Evolutionary conservation across 2,888 invertebrate species (phyloP).

Genomic region (Eremobia ochroleuca): DNA sequence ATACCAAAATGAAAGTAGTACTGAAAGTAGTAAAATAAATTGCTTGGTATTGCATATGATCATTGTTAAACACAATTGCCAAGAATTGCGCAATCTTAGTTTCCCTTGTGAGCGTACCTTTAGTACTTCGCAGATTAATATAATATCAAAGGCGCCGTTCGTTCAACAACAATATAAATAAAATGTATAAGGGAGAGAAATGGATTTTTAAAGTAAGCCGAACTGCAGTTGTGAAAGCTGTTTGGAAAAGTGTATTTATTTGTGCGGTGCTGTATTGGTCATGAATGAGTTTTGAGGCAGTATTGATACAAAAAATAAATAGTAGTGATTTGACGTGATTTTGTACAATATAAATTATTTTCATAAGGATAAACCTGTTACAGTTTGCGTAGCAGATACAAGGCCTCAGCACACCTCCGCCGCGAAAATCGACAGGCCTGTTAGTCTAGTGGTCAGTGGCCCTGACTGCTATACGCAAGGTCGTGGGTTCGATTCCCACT

Average conservation of each 20-base stretch:
- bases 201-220: neutral
- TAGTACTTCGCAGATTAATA: constrained; percentile 18
- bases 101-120: neutral
- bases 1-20: no score
- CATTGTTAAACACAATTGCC: neutral
- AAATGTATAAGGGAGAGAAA: constrained; percentile 5
- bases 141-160: constrained; percentile 16
- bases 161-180: constrained; percentile 17
- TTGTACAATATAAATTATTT: neutral
- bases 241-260: neutral
- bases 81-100: neutral
- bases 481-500: no score
- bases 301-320: neutral
- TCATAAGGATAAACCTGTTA: neutral
- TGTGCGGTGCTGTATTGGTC: neutral
- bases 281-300: neutral
- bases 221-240: neutral
- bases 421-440: no score
- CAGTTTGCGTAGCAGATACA: no score
- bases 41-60: neutral
- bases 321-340: neutral
- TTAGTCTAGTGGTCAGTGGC: no score
- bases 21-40: no score
- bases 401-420: no score
- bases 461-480: no score